Percentiles rank a stretch among this genome's conserved stretches.
These are phyloP conservation scores for Chlorospingus semifuscus DNA, from an alignment of 2,797 vertebrate genomes.

Conservation along the genomic window DNA sequence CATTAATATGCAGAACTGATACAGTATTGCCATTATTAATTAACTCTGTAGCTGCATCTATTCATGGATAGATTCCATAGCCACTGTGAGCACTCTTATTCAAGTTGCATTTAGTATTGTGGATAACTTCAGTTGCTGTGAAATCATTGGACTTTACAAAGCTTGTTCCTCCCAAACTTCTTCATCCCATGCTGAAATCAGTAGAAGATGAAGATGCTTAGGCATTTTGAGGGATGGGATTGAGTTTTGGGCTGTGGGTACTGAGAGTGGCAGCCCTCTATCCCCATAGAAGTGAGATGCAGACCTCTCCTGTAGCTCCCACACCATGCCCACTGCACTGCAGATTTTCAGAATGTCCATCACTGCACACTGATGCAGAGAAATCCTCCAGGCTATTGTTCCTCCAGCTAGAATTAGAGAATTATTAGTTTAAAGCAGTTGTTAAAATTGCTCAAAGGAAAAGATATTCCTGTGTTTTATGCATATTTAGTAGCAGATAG, in stretches of 20 bases:
- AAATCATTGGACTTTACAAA: not conserved
- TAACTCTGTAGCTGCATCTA: not conserved
- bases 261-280: not conserved
- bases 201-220: not conserved
- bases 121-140: not conserved
- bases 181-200: not conserved
- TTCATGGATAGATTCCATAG: not conserved
- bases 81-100: not conserved
- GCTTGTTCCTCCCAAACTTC: not conserved
- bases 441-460: not conserved
- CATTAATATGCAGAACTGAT: not conserved
- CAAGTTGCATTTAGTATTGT: not conserved
- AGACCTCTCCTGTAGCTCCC: not conserved
- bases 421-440: not conserved
- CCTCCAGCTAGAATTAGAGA: not conserved
- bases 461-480: not conserved
- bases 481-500: not conserved
- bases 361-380: not conserved
- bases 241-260: not conserved
- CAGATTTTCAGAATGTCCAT: not conserved
- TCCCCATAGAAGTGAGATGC: not conserved
- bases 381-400: not conserved
- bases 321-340: fast-evolving
- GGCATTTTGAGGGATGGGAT: not conserved
- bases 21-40: not conserved